Evolutionary conservation across 2,888 invertebrate species (phyloP), one percentile per base, ranked within the genome.

Genomic region (Galeopsomyia nigrocyanea): DNA sequence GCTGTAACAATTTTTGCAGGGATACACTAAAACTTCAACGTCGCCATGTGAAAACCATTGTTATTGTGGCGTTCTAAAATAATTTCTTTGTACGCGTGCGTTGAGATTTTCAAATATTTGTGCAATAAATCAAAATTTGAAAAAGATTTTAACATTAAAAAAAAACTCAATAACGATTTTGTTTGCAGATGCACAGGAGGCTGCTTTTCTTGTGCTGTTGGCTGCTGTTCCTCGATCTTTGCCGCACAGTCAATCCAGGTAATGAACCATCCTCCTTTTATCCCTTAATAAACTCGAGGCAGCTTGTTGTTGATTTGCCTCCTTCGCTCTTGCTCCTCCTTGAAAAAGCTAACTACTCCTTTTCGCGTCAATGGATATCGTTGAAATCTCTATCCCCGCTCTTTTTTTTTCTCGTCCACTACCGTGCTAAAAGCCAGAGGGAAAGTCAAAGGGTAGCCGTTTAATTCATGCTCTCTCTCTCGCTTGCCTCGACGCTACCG

Each of bases 221-320:
- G 85, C 84, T 86, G 83, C 82, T 84, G 83, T 82, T 86, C 79
- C 83, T 86, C 81, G 83, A 86, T 81, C 82, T 83, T 81, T 86
- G 86, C 84, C 82, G 83, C 80, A 85, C 86, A 80, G 86, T 86
- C 79, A 84, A 86, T 83, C 86, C 86, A 82, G 86, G 86, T 86
- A 82, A 81, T 64, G 60, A 70, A 69, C 66, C 58, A 57, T 64
- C 19, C 14, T 68, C 46, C 14, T 5, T 47, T 13, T 14, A n/a
- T 57, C 49, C 22, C 63, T 67, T 57, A 49, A 66, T 70, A 71
- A 75, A 60, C 47, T 53, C 19, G 19, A 39, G 22, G 3, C 26
- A 5, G 2, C 26, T 26, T 26, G 3, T 26, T 26, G 26, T 3
- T 26, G 5, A 26, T 26, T 26, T 26, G 5, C 26, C 26, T 26